Percentiles rank a stretch among this genome's conserved stretches.
phyloP scores from a whole-genome alignment of 2,113 vertebrate genomes.

The Scopus umbretta region DNA sequence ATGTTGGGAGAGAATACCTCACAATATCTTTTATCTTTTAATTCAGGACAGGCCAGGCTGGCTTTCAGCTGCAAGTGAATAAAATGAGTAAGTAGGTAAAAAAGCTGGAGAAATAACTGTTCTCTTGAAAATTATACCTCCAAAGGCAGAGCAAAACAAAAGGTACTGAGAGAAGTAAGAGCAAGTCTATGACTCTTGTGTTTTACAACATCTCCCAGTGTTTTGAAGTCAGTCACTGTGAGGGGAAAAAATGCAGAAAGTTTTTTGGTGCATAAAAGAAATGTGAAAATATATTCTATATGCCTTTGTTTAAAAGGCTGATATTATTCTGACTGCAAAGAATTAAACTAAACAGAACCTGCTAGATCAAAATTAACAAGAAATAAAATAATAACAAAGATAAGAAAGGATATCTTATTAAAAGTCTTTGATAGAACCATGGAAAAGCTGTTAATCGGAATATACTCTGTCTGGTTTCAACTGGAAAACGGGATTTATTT shows the following conservation, averaged over 20 bases:
- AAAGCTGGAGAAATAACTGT: background rate
- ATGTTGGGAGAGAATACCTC: background rate
- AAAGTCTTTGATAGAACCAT: background rate
- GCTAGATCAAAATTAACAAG: background rate
- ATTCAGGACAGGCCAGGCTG: background rate
- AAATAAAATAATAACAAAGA: background rate
- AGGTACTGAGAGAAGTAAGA: background rate
- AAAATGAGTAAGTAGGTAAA: background rate
- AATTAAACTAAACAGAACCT: background rate
- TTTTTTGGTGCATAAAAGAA: background rate
- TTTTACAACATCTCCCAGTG: background rate
- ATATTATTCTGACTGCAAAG: background rate
- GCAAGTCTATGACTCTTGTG: background rate
- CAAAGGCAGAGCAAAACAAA: background rate
- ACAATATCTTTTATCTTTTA: background rate
- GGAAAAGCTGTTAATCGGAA: background rate
- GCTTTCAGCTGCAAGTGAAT: background rate
- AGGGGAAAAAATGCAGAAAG: rapidly evolving
- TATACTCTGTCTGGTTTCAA: background rate
- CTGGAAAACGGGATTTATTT: background rate
- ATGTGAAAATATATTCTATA: background rate
- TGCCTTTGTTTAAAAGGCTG: background rate
- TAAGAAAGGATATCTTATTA: background rate
- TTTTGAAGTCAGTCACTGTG: background rate
- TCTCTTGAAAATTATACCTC: background rate